These are phyloP conservation scores for Melanotaenia boesemani DNA, from an alignment of 2,797 vertebrate genomes.

Conservation along the genomic window DNA sequence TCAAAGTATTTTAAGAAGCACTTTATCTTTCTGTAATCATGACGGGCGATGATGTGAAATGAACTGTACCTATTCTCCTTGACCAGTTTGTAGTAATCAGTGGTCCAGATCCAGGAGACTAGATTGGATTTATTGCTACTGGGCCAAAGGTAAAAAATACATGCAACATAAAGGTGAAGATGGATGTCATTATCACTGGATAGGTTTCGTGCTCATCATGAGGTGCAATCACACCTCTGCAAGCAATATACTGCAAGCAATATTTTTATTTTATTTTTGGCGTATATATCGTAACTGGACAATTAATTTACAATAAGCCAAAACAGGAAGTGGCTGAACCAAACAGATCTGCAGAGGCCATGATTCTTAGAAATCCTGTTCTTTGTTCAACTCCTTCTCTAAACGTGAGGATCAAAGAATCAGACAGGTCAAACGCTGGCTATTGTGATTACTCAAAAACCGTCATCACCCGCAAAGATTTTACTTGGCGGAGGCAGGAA, in stretches of 20 bases:
- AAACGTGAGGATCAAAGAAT: conserved; percentile 31
- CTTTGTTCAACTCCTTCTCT: conserved; percentile 12
- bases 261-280: conserved; percentile 81
- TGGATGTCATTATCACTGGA: conserved; percentile 80
- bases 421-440: conserved; percentile 34
- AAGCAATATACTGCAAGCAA: conserved; percentile 61
- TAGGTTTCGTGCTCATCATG: conserved; percentile 82
- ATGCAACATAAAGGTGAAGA: conserved; percentile 80
- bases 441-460: conserved; percentile 45
- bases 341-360: conserved; percentile 19
- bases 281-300: conserved; percentile 73
- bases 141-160: conserved; percentile 87
- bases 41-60: conserved; percentile 76
- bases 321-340: conserved; percentile 63
- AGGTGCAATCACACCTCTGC: conserved; percentile 79
- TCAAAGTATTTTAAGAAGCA: neutral
- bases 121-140: conserved; percentile 87
- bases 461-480: conserved; percentile 49
- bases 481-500: conserved; percentile 62
- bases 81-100: conserved; percentile 85
- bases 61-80: conserved; percentile 83
- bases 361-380: conserved; percentile 17
- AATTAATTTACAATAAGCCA: conserved; percentile 65
- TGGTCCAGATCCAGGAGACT: conserved; percentile 82
- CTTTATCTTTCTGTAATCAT: conserved; percentile 78